Evolutionary conservation across 1,140 invertebrate species (phyloP), one percentile per base, ranked within the genome.

Genomic region (Cydia splendana): DNA sequence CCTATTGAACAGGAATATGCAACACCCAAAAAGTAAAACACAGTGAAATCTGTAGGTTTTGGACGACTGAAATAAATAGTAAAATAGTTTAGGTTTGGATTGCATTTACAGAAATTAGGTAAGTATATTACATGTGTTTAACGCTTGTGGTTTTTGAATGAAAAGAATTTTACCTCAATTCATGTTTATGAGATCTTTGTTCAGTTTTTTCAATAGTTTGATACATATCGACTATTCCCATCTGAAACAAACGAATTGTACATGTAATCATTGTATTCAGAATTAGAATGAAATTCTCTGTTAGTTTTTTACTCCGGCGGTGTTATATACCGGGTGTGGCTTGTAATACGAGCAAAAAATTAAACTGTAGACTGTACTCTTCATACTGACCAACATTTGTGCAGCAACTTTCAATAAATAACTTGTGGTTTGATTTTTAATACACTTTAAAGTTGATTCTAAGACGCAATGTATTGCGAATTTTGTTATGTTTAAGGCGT

Each of bases 1-100:
- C 89, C 98, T 74, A 97, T 94, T 0, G 95, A 94, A 1, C 97
- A 95, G 0, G 97, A 95, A 85, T 98, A 98, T 0, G 96, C 96
- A 15, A 97, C 95, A 0, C 95, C 95, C 62, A 98, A 84, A 76
- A 96, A 95, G 84, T 96, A 96, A 76, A 95, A 95, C 18, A 95
- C 93, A 0, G 95, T 95, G 30, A 95, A 93, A 45, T 94, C 94
- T 1, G 95, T 94, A 0, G 95, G 95, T 76, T 84, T 91, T 15
- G 87, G 85, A 12, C 84, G 76, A 28, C 94, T 95, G 79, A 34
- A 84, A 88, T 42, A 75, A 78, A 20, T 53, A 69, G 18, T 2
- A 57, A 74, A 67, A 20, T 18, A 30, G 4, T 28, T 65, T 65
- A 65, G 9, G 9, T 10, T 9, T 42, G 38, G 38, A 42, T 42